Conservation (phyloP, 2,888 invertebrate species). For the Aproaerema taeniolella region DNA sequence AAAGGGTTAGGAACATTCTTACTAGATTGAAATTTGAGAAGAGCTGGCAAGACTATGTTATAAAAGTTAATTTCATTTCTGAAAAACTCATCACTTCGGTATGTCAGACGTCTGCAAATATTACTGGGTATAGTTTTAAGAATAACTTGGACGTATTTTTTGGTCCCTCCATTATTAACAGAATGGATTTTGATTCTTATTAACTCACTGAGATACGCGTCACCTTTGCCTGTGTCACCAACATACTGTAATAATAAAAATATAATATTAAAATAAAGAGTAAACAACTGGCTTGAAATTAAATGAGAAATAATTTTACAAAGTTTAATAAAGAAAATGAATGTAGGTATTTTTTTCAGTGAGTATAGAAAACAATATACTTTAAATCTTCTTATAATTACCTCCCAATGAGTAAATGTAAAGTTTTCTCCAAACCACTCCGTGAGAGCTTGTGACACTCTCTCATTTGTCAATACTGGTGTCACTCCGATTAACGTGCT, state of each 20-base stretch:
- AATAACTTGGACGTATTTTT: constrained; percentile 69
- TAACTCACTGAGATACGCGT: constrained; percentile 82
- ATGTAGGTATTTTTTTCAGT: too few species aligned
- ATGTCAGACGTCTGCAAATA: constrained; percentile 79
- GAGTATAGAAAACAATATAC: too few species aligned
- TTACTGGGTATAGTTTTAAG: constrained; percentile 83
- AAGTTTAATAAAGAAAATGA: too few species aligned
- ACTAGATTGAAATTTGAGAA: constrained; percentile 59
- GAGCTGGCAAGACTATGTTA: constrained; percentile 59
- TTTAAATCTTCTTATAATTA: too few species aligned
- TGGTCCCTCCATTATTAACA: constrained; percentile 31
- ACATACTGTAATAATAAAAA: constrained; percentile 48
- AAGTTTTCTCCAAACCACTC: constrained; percentile 51
- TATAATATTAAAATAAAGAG: background rate
- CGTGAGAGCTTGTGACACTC: constrained; percentile 42
- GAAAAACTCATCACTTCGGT: constrained; percentile 81
- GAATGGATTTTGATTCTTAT: constrained; percentile 78
- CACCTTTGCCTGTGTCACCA: constrained; percentile 77
- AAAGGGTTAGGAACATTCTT: constrained; percentile 66
- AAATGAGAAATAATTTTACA: too few species aligned
- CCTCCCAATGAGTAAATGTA: constrained; percentile 62
- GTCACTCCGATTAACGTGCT: constrained; percentile 44
- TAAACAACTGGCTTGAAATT: too few species aligned
- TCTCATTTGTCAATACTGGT: constrained; percentile 45
- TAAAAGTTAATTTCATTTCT: constrained; percentile 84